Percentiles rank a stretch among this genome's conserved stretches.
These are phyloP conservation scores for Mythimna vitellina DNA, from an alignment of 2,888 invertebrate species.

Conservation along the genomic window DNA sequence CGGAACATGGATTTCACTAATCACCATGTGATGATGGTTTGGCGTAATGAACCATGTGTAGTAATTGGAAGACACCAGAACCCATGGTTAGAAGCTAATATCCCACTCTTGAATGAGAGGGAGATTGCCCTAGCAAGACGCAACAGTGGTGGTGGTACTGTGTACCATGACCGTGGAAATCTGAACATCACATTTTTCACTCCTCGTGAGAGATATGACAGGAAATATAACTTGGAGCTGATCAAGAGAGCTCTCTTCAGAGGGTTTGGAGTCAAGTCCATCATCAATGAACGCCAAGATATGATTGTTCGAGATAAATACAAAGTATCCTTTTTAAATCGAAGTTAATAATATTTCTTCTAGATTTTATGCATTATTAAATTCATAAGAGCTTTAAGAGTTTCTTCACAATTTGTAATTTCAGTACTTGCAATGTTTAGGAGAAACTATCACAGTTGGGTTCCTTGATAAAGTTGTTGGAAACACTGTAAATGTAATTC, in stretches of 20 bases:
- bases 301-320: conserved; percentile 94
- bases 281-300: conserved; percentile 96
- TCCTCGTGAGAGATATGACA: conserved; percentile 94
- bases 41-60: conserved; percentile 98
- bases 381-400: not conserved
- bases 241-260: conserved; percentile 95
- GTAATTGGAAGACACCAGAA: conserved; percentile 99
- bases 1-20: conserved; percentile 95
- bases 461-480: not conserved
- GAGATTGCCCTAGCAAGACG: conserved; percentile 95
- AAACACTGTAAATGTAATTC: not conserved
- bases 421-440: not conserved
- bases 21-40: conserved; percentile 96
- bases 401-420: not conserved
- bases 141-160: conserved; percentile 98
- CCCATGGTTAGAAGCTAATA: conserved; percentile 98
- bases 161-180: conserved; percentile 98
- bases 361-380: not conserved
- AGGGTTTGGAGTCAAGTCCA: conserved; percentile 94
- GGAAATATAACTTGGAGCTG: conserved; percentile 96
- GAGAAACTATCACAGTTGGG: not conserved
- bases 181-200: conserved; percentile 98
- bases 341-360: not conserved
- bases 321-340: conserved; percentile 92
- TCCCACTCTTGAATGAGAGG: conserved; percentile 91